Conservation (phyloP, 2,888 invertebrate genomes). For the Nephrotoma guestfalica region DNA sequence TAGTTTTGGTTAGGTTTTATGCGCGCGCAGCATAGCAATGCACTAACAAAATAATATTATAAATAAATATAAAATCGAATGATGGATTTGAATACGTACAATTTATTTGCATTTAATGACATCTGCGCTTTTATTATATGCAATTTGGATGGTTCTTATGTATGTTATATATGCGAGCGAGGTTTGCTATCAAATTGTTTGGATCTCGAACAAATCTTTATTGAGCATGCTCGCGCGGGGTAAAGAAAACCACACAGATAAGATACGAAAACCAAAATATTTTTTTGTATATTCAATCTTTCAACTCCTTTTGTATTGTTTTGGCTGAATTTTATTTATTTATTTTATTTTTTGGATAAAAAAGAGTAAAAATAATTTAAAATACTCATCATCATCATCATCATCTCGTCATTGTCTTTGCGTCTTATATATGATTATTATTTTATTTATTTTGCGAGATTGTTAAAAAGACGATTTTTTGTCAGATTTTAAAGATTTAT, state of each 20-base stretch:
- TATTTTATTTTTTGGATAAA: background rate
- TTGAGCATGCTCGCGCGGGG: background rate
- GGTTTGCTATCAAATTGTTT: background rate
- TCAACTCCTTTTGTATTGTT: background rate
- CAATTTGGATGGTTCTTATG: background rate
- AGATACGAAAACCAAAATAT: background rate
- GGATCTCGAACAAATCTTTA: background rate
- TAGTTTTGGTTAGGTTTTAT: background rate
- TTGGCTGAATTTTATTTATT: background rate
- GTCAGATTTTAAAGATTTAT: background rate
- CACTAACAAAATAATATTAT: background rate
- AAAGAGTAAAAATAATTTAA: background rate
- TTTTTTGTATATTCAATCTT: background rate
- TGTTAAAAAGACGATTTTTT: background rate
- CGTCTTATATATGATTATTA: background rate
- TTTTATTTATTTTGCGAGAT: background rate
- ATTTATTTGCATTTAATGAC: background rate
- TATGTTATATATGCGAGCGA: background rate
- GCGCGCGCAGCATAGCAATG: background rate
- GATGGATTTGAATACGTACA: background rate
- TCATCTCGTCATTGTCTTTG: background rate
- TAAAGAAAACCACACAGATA: background rate
- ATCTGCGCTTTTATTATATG: background rate
- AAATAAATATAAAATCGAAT: background rate
- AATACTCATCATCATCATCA: background rate